Evolutionary conservation across 2,888 invertebrate species (phyloP).

Genomic region (Galerucella nymphaeae): DNA sequence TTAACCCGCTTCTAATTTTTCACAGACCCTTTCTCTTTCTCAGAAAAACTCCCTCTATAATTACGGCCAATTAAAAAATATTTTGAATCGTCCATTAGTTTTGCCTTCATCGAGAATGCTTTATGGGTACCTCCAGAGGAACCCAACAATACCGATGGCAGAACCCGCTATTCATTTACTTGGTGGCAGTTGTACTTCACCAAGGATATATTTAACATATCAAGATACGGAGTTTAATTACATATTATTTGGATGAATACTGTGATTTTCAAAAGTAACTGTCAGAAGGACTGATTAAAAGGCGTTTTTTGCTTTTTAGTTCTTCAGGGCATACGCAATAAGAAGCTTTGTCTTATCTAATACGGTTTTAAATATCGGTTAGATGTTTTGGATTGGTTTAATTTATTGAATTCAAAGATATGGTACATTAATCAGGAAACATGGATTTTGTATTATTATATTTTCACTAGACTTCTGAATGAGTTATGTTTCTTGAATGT

Average conservation of each 20-base stretch:
- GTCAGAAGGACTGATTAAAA: slow-evolving; percentile 54
- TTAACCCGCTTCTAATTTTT: slow-evolving; percentile 39
- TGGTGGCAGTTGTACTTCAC: slow-evolving; percentile 63
- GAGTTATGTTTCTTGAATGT: too few species aligned
- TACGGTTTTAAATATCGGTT: slow-evolving; percentile 45
- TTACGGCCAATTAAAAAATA: slow-evolving; percentile 44
- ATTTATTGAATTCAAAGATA: slow-evolving; percentile 18
- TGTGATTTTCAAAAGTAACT: slow-evolving; percentile 59
- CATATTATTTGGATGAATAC: slow-evolving; percentile 61
- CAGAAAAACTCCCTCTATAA: slow-evolving; percentile 42
- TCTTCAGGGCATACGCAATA: slow-evolving; percentile 30
- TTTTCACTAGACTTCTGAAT: neutral
- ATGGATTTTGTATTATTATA: neutral
- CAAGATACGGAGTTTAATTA: slow-evolving; percentile 62
- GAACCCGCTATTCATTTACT: slow-evolving; percentile 52
- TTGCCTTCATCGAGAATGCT: slow-evolving; percentile 39
- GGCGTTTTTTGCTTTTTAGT: slow-evolving; percentile 41
- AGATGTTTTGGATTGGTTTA: slow-evolving; percentile 17
- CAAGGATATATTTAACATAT: slow-evolving; percentile 62
- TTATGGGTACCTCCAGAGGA: slow-evolving; percentile 35
- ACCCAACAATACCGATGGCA: slow-evolving; percentile 29
- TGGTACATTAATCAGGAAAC: neutral
- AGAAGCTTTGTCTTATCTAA: slow-evolving; percentile 46
- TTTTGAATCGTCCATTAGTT: slow-evolving; percentile 40
- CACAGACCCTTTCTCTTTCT: slow-evolving; percentile 33